Evolutionary conservation across 1,140 invertebrate genomes (phyloP), one percentile per base, ranked within the genome.

Genomic region (Heterodera schachtii): DNA sequence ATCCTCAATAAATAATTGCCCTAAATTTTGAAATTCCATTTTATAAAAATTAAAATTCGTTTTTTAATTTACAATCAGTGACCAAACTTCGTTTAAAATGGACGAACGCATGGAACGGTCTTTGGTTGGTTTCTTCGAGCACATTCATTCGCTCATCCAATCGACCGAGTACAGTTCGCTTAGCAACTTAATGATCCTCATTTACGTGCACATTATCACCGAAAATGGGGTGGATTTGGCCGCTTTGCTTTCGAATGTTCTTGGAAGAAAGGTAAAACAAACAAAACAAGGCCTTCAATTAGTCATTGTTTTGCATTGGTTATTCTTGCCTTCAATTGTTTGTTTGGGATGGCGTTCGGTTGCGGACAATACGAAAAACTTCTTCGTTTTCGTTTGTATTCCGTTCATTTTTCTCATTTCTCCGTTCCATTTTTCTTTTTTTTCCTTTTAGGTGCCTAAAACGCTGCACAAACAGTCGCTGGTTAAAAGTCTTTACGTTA

Each of bases 401-500:
- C 49, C 11, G 49, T 6, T 2, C 49, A 8, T 52, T 8, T 52
- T 52, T 52, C 2, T 52, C 6, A 52, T 8, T 52, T 52, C 49
- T 52, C 49, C 49, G 6, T 6, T 52, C 11, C 11, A 8, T 52
- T 52, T 52, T 8, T 52, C 49, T 52, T 52, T 52, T 49, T 49
- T 6, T 52, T 52, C 49, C 11, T 78, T 78, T 78, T 16, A 78
- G 77, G 79, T 80, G 44, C 79, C 31, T 43, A 80, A 80, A 57
- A 80, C 74, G 41, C 75, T 80, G n/a, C 64, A 57, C 46, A 80
- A 80, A 80, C 79, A 74, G 47, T 69, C 74, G 11, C 52, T 57
- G 44, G 79, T 80, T 5, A 80, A 76, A 19, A 43, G 44, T 31
- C 73, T 80, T 47, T 80, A 74, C 43, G 19, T 73, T 57, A 7